phyloP scores from a whole-genome alignment of 2,888 invertebrate species.

The Philereme vetulata region DNA sequence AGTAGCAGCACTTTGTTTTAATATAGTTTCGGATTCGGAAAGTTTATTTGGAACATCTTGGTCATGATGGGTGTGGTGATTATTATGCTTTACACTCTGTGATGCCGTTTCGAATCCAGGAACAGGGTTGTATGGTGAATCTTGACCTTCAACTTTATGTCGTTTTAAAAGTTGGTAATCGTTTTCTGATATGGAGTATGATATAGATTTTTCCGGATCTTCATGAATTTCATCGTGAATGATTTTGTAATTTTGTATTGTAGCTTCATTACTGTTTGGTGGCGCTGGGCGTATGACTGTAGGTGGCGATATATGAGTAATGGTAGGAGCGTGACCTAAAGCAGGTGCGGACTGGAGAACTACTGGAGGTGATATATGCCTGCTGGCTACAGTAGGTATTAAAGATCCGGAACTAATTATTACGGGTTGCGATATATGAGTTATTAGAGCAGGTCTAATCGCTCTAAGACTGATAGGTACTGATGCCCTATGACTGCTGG shows the following conservation, averaged over 20 bases:
- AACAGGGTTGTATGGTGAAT: conserved; percentile 32
- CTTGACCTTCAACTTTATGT: conserved; percentile 35
- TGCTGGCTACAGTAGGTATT: not conserved
- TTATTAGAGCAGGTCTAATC: not conserved
- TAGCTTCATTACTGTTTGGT: not conserved
- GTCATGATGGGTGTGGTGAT: conserved; percentile 17
- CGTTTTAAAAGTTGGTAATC: conserved; percentile 47
- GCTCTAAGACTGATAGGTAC: not conserved
- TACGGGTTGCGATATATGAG: conserved; percentile 1
- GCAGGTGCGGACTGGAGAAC: conserved; percentile 3
- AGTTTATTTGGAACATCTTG: conserved; percentile 2
- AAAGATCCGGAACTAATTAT: not conserved
- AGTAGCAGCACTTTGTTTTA: conserved; percentile 19
- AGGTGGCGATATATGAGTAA: conserved; percentile 2
- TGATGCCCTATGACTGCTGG: not conserved
- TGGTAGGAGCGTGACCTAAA: not conserved
- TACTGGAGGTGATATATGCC: not conserved
- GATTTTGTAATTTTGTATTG: not conserved
- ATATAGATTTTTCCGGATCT: conserved; percentile 38
- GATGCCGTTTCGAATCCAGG: conserved; percentile 14
- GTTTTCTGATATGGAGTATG: conserved; percentile 46
- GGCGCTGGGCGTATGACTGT: not conserved
- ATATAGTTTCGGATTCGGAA: conserved; percentile 9
- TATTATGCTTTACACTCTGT: conserved; percentile 11
- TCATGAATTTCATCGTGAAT: conserved; percentile 10